phyloP scores from a whole-genome alignment of 92 coral and sea anemone species.

The Siderastrea siderea region DNA sequence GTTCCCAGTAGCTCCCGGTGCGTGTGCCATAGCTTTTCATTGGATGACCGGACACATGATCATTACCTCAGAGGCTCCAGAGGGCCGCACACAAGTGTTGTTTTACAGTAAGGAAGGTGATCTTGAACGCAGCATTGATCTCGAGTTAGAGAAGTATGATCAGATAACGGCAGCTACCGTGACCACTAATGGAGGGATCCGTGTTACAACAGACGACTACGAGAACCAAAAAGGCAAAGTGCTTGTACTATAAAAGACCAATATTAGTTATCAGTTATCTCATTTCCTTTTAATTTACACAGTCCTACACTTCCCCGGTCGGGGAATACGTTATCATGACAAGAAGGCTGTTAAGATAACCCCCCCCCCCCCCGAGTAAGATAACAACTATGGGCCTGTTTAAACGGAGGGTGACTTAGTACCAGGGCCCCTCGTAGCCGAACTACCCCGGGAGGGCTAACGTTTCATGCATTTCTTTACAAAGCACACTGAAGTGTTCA shows the following conservation, averaged over 20 bases:
- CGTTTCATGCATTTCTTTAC: no score
- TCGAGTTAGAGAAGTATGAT: not conserved
- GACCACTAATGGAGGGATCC: not conserved
- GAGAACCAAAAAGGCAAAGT: not conserved
- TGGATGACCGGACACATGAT: not conserved
- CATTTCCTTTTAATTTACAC: no score
- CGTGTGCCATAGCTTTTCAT: slow-evolving; percentile 5
- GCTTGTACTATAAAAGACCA: not conserved
- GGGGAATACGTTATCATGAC: no score
- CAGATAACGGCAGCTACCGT: not conserved
- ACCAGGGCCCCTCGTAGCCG: no score
- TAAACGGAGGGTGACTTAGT: no score
- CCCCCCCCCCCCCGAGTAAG: no score
- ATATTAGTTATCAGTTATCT: no score
- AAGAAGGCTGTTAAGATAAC: no score
- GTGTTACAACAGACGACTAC: not conserved
- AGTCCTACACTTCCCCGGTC: no score
- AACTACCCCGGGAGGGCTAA: no score
- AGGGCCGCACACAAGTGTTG: not conserved
- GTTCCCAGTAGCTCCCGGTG: not conserved
- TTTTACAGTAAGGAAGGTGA: slow-evolving; percentile 2
- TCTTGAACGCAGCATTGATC: slow-evolving; percentile 13
- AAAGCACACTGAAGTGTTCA: no score
- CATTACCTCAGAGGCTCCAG: not conserved
- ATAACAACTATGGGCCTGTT: no score